Evolutionary conservation across 1,140 invertebrate genomes (phyloP).

Genomic region (Asobara japonica): DNA sequence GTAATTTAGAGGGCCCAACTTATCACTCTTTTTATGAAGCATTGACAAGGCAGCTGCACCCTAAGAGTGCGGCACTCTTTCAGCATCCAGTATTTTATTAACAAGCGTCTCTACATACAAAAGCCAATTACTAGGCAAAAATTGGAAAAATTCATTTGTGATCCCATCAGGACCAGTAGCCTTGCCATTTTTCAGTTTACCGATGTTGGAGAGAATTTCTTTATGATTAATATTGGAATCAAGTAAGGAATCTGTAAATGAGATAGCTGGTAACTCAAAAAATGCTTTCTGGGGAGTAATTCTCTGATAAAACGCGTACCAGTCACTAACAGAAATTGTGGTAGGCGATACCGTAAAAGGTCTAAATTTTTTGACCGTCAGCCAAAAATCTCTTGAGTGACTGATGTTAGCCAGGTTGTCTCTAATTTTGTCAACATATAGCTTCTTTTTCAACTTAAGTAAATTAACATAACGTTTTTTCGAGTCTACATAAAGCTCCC

Average conservation of each 20-base stretch:
- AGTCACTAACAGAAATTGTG: too few relatives aligned
- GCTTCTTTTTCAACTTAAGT: neutral
- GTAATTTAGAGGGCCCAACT: too few relatives aligned
- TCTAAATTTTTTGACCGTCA: too few relatives aligned
- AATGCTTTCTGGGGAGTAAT: too few relatives aligned
- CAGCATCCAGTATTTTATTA: neutral
- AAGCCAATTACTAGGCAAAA: conserved; percentile 14
- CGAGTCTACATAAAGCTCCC: neutral
- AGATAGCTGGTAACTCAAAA: too few relatives aligned
- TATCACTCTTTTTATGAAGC: neutral
- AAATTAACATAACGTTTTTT: conserved; percentile 1
- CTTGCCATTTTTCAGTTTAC: conserved; percentile 28
- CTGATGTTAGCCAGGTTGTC: neutral
- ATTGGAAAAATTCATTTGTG: conserved; percentile 33
- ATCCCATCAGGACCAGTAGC: conserved; percentile 34
- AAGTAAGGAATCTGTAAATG: neutral
- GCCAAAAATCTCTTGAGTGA: neutral
- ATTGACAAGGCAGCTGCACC: neutral
- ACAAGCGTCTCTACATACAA: neutral
- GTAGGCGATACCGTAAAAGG: too few relatives aligned
- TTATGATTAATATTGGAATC: neutral
- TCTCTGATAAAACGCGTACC: too few relatives aligned
- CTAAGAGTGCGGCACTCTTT: neutral
- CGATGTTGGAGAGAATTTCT: neutral
- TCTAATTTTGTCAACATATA: neutral